A percentile compares a stretch with the other conserved stretches of the same genome.
Conservation (phyloP, 2,888 invertebrate species). For the Amaurobius ferox region DNA sequence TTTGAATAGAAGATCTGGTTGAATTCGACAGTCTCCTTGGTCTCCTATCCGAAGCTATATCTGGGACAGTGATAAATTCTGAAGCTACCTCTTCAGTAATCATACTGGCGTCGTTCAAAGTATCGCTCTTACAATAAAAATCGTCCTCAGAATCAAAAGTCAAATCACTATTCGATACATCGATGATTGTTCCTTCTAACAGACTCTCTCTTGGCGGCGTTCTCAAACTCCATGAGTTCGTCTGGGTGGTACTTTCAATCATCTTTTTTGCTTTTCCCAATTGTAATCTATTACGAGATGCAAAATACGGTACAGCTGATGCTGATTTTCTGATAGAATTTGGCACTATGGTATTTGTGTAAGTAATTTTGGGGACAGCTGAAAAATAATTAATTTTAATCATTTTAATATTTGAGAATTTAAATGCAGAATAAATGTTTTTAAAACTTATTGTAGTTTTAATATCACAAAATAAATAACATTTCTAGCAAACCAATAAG, state of each 20-base stretch:
- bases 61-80: neutral
- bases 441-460: no score
- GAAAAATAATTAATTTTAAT: no score
- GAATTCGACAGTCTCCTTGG: neutral
- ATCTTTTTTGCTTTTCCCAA: neutral
- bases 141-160: conserved; percentile 3
- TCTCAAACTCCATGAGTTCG: conserved; percentile 20
- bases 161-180: conserved; percentile 14
- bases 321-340: no score
- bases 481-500: no score
- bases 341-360: no score
- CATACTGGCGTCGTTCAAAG: conserved; percentile 60
- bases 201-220: neutral
- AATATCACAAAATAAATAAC: no score
- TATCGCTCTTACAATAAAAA: conserved; percentile 52
- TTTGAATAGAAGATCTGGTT: neutral
- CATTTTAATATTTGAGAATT: no score
- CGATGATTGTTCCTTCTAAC: neutral
- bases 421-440: no score
- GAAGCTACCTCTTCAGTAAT: conserved; percentile 61
- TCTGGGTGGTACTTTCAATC: conserved; percentile 36
- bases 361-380: no score
- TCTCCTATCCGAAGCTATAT: neutral
- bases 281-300: no score
- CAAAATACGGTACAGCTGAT: no score